Evolutionary conservation across 2,797 vertebrate genomes (phyloP).

Genomic region (Parotocinclus haroldoi): DNA sequence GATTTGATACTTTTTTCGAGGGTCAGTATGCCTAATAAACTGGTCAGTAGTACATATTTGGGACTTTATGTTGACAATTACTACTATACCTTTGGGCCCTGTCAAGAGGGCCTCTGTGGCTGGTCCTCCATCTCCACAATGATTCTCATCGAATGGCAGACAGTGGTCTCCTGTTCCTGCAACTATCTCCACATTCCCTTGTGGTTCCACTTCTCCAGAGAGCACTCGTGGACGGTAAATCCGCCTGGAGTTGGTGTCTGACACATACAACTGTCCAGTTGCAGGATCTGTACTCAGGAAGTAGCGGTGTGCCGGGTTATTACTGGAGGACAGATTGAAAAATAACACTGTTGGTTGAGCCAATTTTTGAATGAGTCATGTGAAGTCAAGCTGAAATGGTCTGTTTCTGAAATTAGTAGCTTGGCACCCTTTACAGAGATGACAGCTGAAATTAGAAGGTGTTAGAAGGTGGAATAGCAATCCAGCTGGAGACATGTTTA

Average conservation of each 20-base stretch:
- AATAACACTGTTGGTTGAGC: no score
- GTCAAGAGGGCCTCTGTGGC: conserved; percentile 92
- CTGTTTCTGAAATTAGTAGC: no score
- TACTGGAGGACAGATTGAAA: conserved; percentile 65
- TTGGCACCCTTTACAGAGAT: no score
- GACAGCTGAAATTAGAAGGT: no score
- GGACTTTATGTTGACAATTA: no score
- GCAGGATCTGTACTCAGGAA: conserved; percentile 93
- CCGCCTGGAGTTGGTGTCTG: conserved; percentile 93
- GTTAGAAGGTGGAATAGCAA: no score
- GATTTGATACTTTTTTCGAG: no score
- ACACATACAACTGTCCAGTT: conserved; percentile 90
- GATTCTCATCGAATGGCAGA: conserved; percentile 92
- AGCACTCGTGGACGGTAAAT: conserved; percentile 87
- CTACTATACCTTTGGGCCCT: conserved; percentile 89
- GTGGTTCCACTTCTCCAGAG: conserved; percentile 82
- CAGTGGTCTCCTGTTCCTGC: conserved; percentile 96
- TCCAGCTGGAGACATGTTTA: no score
- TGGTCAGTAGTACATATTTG: no score
- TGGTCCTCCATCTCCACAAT: conserved; percentile 94
- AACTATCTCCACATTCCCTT: conserved; percentile 86
- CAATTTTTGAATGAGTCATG: no score
- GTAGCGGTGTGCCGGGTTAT: conserved; percentile 96
- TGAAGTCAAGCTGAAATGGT: no score
- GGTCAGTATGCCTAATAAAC: no score